Percentiles rank a stretch among this genome's conserved stretches.
phyloP scores from a whole-genome alignment of 1,140 invertebrate species.

The Drosophila arawakana region DNA sequence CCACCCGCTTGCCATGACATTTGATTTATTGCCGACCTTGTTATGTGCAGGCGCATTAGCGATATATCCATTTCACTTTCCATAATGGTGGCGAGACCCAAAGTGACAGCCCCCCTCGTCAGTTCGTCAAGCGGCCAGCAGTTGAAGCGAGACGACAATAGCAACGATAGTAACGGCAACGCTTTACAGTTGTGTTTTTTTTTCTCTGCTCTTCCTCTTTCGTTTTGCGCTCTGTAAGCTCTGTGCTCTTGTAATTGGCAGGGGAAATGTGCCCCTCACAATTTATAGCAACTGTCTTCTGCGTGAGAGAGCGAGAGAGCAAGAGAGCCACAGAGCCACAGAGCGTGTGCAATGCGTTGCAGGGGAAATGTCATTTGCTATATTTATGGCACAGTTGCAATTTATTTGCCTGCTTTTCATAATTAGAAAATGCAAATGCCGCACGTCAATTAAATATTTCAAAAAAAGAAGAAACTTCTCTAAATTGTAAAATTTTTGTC shows the following conservation, averaged over 20 bases:
- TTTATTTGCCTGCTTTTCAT: constrained; percentile 63
- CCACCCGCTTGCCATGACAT: constrained; percentile 20
- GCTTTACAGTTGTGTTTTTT: constrained; percentile 25
- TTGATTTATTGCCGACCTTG: constrained; percentile 85
- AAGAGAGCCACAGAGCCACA: no score
- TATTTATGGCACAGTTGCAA: constrained; percentile 38
- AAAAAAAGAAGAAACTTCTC: no score
- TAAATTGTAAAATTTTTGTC: no score
- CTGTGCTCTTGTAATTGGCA: constrained; percentile 47
- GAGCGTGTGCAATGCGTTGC: constrained; percentile 39
- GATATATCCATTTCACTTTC: constrained; percentile 84
- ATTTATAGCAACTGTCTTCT: constrained; percentile 56
- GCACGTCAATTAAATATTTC: neutral
- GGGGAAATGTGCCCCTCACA: constrained; percentile 67
- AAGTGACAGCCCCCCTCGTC: constrained; percentile 58
- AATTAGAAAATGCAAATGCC: constrained; percentile 72
- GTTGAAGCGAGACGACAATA: constrained; percentile 62
- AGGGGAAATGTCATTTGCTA: constrained; percentile 54
- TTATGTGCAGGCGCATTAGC: constrained; percentile 84
- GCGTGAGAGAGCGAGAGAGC: constrained; percentile 6
- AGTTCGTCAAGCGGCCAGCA: constrained; percentile 44
- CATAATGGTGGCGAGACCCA: constrained; percentile 75
- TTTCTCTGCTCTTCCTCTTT: no score
- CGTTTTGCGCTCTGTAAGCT: constrained; percentile 19
- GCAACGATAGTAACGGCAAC: constrained; percentile 6